These are phyloP conservation scores for Halisarca cf. caerulea DNA, from an alignment of 37 sponge, comb jelly and placozoan genomes.

Conservation along the genomic window DNA sequence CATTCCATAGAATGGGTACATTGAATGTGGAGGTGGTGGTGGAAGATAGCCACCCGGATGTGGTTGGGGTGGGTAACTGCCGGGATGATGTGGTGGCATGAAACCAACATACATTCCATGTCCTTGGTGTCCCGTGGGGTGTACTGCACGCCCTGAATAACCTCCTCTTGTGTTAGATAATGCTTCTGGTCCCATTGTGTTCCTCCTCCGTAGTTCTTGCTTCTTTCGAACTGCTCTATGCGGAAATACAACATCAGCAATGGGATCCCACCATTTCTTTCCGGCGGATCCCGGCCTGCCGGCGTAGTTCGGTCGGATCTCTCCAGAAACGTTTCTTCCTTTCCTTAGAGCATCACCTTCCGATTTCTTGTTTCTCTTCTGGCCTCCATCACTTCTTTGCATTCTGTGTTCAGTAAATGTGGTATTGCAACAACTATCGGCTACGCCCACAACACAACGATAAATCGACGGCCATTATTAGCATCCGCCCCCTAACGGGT, in stretches of 20 bases:
- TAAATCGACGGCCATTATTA: no score
- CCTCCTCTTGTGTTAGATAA: background rate
- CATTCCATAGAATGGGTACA: background rate
- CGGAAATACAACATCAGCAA: constrained; percentile 23
- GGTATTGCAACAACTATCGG: no score
- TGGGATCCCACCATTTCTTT: constrained; percentile 27
- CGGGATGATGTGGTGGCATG: background rate
- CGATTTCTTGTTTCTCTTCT: background rate
- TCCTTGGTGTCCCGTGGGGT: background rate
- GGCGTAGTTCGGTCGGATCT: background rate
- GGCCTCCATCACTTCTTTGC: background rate
- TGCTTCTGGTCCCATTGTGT: background rate
- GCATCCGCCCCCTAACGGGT: no score
- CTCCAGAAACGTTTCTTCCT: background rate
- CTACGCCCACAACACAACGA: no score
- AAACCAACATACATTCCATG: background rate
- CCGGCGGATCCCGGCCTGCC: background rate
- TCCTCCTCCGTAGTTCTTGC: background rate
- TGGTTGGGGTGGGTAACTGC: background rate
- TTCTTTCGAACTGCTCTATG: background rate
- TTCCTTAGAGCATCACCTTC: background rate
- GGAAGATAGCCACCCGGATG: background rate
- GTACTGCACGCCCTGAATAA: background rate
- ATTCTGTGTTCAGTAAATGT: background rate
- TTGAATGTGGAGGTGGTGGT: background rate